Base-by-base conservation (phyloP, 2,888 invertebrate species). In the Unio pictorum region DNA sequence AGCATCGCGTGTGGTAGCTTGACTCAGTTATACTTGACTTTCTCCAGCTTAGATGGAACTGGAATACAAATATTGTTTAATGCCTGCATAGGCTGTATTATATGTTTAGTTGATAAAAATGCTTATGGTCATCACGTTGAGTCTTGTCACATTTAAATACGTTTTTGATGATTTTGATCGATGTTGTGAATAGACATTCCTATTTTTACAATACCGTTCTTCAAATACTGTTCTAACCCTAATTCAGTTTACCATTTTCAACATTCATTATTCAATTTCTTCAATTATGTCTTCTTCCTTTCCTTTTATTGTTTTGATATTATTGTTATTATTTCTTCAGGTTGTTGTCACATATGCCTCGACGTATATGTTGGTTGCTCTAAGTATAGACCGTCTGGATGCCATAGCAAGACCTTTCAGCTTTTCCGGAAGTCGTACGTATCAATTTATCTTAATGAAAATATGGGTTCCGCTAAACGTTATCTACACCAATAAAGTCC, bases 381-480 rank as follows among this genome's bases (percentile, higher is more conserved):
- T 89, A 7, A 87, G 87, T 71, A 80, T 89, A 17, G 89, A 89
- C 78, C 69, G 89, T 60, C 80, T 86, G 56, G 86, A 87, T 65
- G 88, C 88, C 54, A 86, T 88, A 45, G 86, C 87, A 23, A 71
- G 86, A 70, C 88, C 88, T 3, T 79, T 88, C 71, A 78, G 77
- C 55, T 88, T 87, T 69, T 78, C 82, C 5, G 78, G 79, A 28
- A 81, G 80, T 55, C 78, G 84, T 84, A 73, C 74, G 84, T 82
- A 74, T 4, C 30, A 20, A 28, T 18, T 56, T 26, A 55, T 61
- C 7, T 66, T 1, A 15, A 60, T 6, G n/a, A 20, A 55, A n/a
- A 54, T 8, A 18, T 28, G n/a, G 8, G 59, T 26, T 59, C 59
- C 18, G 0, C 11, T 45, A 45, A 45, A 45, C 15, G 45, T 45